These are phyloP conservation scores for Axis porcinus DNA, from an alignment of 2,113 vertebrate species.

Conservation along the genomic window DNA sequence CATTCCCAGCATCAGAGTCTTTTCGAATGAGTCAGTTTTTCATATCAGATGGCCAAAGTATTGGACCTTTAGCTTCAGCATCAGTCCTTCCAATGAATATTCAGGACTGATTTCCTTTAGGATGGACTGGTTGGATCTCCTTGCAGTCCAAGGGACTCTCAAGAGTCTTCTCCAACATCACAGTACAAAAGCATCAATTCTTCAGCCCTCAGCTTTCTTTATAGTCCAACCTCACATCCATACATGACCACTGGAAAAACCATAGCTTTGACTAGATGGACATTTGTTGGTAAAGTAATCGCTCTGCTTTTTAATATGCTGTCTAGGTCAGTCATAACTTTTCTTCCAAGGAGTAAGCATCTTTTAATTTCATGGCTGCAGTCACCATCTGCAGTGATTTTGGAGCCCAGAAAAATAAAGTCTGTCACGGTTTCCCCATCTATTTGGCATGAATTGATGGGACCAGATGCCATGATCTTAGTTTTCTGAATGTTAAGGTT, in stretches of 20 bases:
- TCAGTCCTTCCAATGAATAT: background rate
- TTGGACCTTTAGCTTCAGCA: background rate
- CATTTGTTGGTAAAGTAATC: background rate
- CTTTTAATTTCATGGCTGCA: background rate
- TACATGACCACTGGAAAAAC: background rate
- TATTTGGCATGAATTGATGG: background rate
- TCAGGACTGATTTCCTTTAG: background rate
- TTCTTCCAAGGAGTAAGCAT: background rate
- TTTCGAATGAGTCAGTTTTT: background rate
- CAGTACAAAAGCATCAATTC: background rate
- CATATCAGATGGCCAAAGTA: background rate
- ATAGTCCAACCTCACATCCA: background rate
- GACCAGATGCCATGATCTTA: background rate
- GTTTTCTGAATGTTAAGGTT: background rate
- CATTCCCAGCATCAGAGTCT: background rate
- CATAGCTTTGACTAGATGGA: background rate
- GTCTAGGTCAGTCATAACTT: background rate
- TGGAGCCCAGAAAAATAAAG: rapidly evolving
- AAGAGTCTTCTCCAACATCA: background rate
- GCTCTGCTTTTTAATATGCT: background rate
- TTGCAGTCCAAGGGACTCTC: background rate
- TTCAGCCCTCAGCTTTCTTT: background rate
- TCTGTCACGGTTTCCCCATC: background rate
- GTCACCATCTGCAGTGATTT: background rate
- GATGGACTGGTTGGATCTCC: background rate